These are phyloP conservation scores for Alviniconcha marisindica DNA, from an alignment of 1,140 invertebrate species.

Conservation along the genomic window DNA sequence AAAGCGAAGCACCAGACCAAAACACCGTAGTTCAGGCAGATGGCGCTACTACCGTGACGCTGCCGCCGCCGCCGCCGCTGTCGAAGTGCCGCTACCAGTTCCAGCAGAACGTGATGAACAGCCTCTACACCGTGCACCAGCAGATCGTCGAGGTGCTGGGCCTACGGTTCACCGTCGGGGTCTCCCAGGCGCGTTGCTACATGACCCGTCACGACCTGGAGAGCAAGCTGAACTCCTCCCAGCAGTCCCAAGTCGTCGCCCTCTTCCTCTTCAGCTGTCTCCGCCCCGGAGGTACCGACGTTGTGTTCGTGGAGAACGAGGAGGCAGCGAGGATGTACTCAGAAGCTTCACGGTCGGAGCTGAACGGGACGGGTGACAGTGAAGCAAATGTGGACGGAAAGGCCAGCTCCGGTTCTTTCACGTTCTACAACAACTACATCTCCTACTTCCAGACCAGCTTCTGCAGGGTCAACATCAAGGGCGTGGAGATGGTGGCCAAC, in stretches of 20 bases:
- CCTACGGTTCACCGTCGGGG: neutral
- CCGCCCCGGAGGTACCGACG: neutral
- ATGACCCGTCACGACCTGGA: neutral
- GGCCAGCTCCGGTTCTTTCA: neutral
- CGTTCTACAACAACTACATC: conserved; percentile 7
- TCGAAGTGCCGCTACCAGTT: neutral
- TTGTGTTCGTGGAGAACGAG: conserved; percentile 9
- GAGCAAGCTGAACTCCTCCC: neutral
- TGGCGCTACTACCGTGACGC: neutral
- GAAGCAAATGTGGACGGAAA: neutral
- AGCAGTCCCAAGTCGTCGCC: neutral
- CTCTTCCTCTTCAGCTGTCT: neutral
- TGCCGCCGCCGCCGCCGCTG: neutral
- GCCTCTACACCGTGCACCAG: neutral
- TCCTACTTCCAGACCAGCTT: conserved; percentile 24
- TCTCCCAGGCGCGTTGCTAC: neutral
- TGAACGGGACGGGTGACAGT: neutral
- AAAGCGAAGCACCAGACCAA: neutral
- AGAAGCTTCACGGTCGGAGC: neutral
- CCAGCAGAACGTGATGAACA: neutral
- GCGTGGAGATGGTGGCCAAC: conserved; percentile 19
- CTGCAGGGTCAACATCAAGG: conserved; percentile 13
- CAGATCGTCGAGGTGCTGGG: neutral
- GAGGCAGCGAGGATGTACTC: neutral
- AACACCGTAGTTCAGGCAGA: no score